Evolutionary conservation across 2,888 invertebrate species (phyloP).

Genomic region (Alcis repandata): DNA sequence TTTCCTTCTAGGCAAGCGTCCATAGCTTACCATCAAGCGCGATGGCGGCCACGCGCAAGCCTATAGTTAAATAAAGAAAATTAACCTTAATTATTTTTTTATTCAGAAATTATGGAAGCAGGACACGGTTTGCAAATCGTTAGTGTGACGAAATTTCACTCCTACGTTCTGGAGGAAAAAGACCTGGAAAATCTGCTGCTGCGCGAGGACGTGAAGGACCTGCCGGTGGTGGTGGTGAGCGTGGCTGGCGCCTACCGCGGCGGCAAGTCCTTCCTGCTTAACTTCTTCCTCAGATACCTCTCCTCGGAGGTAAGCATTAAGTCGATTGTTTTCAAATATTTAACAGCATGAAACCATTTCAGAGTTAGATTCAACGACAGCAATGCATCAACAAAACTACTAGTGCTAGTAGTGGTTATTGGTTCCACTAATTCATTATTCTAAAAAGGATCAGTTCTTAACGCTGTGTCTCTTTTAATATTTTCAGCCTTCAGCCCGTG

Average conservation of each 20-base stretch:
- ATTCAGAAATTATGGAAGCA: conserved; percentile 27
- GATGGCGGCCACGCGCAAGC: too few relatives aligned
- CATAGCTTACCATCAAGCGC: too few relatives aligned
- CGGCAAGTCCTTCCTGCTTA: conserved; percentile 55
- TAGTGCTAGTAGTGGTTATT: too few relatives aligned
- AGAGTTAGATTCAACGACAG: too few relatives aligned
- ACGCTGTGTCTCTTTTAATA: too few relatives aligned
- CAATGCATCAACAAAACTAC: too few relatives aligned
- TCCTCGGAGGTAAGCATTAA: conserved; percentile 43
- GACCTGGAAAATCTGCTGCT: conserved; percentile 42
- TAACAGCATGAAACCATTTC: neutral
- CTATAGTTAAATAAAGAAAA: too few relatives aligned
- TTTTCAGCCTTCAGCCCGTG: conserved; percentile 34
- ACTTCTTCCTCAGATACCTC: conserved; percentile 53
- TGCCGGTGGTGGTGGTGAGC: conserved; percentile 53
- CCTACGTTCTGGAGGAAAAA: conserved; percentile 40
- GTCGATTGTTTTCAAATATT: neutral
- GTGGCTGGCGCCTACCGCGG: conserved; percentile 54
- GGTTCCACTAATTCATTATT: too few relatives aligned
- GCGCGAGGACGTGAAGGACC: conserved; percentile 45
- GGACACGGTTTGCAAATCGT: conserved; percentile 38
- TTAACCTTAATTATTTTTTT: too few relatives aligned
- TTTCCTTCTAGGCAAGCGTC: too few relatives aligned
- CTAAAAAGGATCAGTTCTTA: too few relatives aligned
- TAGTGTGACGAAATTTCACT: conserved; percentile 31